Evolutionary conservation across 2,888 invertebrate genomes (phyloP), one percentile per base, ranked within the genome.

Genomic region (Dryomyza anilis): DNA sequence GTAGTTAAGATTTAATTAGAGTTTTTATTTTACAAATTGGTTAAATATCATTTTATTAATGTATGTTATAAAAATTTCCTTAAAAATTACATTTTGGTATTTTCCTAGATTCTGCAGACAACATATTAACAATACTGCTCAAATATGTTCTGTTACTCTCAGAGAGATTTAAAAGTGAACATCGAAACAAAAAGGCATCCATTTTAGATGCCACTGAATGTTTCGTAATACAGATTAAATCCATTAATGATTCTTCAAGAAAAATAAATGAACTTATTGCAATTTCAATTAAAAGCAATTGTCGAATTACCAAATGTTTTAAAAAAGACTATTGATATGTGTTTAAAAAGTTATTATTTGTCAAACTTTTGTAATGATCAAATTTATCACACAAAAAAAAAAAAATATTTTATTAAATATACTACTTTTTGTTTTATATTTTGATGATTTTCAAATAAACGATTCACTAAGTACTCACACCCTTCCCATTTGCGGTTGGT

Each of bases 241-340:
- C 64, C 2, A 64, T 68, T 6, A 68, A 50, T 36, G 57, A 68
- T 48, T 60, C 46, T n/a, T 33, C 56, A 52, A 39, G 29, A 25
- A 46, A 58, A 50, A 66, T 66, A 12, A 55, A 55, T 27, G 27
- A 16, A 30, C 19, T 27, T 58, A 27, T 16, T 43, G 46, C n/a
- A 39, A n/a, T 67, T 67, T 56, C 36, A 59, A 48, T 30, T 67
- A 6, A 64, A 61, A 33, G n/a, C 60, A 23, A 45, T 67, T 52
- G 61, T 67, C 57, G 50, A 62, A 53, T 19, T 66, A 27, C 60
- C 60, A 59, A 59, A 63, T 12, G 25, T 63, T 39, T 53, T 66
- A 33, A 19, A 66, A 33, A 12, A 19, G 1, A 64, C 55, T 30
- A 30, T 66, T 19, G 25, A 66, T 21, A 16, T n/a, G 19, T 29